These are phyloP conservation scores for Procambarus clarkii DNA, from an alignment of 1,140 invertebrate genomes.

Conservation along the genomic window DNA sequence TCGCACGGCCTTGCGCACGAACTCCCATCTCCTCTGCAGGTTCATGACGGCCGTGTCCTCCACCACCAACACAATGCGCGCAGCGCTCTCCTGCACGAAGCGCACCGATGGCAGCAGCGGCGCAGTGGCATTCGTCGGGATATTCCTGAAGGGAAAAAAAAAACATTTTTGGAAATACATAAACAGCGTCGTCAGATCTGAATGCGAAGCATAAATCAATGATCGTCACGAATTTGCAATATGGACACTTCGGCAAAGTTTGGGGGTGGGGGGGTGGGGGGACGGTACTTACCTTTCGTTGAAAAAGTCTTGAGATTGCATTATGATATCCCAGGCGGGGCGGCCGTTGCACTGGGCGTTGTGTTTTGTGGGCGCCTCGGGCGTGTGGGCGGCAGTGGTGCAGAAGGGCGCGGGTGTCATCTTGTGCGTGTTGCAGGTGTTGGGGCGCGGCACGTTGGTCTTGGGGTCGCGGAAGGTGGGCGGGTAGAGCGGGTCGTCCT, in stretches of 20 bases:
- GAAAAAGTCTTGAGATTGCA: conserved; percentile 68
- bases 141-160: conserved; percentile 49
- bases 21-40: conserved; percentile 71
- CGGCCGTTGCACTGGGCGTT: conserved; percentile 81
- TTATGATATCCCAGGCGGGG: conserved; percentile 81
- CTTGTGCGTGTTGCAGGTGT: conserved; percentile 56
- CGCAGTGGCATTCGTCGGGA: conserved; percentile 50
- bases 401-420: conserved; percentile 78
- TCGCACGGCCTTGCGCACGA: conserved; percentile 70
- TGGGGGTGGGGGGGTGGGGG: neutral
- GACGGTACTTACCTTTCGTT: conserved; percentile 53
- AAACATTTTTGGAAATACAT: conserved; percentile 50
- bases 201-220: conserved; percentile 38
- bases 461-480: conserved; percentile 67
- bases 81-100: conserved; percentile 69
- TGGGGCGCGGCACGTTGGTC: conserved; percentile 52
- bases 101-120: conserved; percentile 59
- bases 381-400: conserved; percentile 80
- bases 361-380: conserved; percentile 82
- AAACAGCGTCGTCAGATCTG: conserved; percentile 20
- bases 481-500: conserved; percentile 81
- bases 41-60: conserved; percentile 72
- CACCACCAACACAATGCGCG: conserved; percentile 69
- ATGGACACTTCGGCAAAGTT: conserved; percentile 9
- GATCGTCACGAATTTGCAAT: conserved; percentile 21